phyloP scores from a whole-genome alignment of 2,888 invertebrate genomes.

The Meteorus colon region DNA sequence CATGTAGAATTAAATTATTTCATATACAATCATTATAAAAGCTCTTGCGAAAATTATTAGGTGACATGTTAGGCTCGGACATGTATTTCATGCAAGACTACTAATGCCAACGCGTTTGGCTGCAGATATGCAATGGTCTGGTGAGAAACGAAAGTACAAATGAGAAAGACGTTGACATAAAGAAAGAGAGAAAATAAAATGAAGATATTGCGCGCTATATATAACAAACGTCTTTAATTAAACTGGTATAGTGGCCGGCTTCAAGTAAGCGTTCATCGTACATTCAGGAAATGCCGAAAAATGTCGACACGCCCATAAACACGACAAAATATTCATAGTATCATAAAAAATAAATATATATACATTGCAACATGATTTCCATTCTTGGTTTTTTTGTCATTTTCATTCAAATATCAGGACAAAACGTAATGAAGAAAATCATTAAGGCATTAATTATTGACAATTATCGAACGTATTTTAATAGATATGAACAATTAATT shows the following conservation, averaged over 20 bases:
- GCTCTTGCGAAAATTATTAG: not conserved
- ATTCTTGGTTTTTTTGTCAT: not conserved
- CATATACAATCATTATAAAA: not conserved
- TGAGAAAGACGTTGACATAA: slow-evolving; percentile 36
- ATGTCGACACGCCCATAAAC: slow-evolving; percentile 17
- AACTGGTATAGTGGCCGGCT: slow-evolving; percentile 36
- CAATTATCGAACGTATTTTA: not conserved
- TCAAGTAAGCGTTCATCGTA: slow-evolving; percentile 23
- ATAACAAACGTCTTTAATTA: slow-evolving; percentile 52
- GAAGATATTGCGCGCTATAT: slow-evolving; percentile 43
- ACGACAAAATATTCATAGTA: slow-evolving; percentile 9
- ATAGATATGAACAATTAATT: not conserved
- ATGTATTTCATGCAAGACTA: not conserved
- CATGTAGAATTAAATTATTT: not conserved
- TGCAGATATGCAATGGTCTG: slow-evolving; percentile 15
- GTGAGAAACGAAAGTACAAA: slow-evolving; percentile 22
- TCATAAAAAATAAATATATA: slow-evolving; percentile 11
- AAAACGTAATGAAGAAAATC: not conserved
- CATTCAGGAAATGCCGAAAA: slow-evolving; percentile 44
- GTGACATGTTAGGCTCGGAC: not conserved
- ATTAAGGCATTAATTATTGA: not conserved
- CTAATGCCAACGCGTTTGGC: slow-evolving; percentile 38
- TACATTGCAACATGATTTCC: not conserved
- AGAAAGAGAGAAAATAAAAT: slow-evolving; percentile 41
- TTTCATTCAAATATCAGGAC: not conserved